Evolutionary conservation across 1,140 invertebrate genomes (phyloP).

Genomic region (Pogonognathellus flavescens): DNA sequence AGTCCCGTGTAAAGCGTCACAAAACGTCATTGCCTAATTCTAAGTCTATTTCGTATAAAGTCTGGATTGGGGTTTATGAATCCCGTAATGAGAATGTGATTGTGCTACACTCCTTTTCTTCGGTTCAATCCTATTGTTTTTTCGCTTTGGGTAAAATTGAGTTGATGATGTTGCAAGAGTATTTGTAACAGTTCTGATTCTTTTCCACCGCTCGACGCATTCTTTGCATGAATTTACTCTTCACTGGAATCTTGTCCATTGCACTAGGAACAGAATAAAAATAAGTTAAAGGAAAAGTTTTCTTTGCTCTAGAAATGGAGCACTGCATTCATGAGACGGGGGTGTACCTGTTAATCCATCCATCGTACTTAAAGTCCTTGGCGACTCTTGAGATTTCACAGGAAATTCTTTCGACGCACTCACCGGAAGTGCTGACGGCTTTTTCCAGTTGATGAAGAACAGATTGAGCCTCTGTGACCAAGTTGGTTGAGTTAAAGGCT

Average conservation of each 20-base stretch:
- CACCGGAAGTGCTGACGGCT: not conserved
- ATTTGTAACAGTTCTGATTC: slow-evolving; percentile 34
- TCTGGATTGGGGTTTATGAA: no score
- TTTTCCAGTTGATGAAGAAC: slow-evolving; percentile 12
- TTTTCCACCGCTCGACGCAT: slow-evolving; percentile 22
- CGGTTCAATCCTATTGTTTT: no score
- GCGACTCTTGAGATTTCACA: slow-evolving; percentile 35
- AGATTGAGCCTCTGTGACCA: not conserved
- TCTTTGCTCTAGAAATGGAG: no score
- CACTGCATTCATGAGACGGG: no score
- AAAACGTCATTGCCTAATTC: no score
- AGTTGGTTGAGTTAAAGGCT: not conserved
- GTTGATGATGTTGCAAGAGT: slow-evolving; percentile 28
- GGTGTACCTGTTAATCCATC: slow-evolving; percentile 23
- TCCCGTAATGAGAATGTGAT: no score
- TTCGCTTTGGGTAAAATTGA: slow-evolving; percentile 15
- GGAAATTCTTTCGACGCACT: slow-evolving; percentile 44
- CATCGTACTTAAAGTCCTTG: slow-evolving; percentile 24
- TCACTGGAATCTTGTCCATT: slow-evolving; percentile 43
- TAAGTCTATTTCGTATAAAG: no score
- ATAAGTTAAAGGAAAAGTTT: no score
- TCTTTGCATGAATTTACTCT: slow-evolving; percentile 31
- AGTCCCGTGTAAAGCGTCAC: no score
- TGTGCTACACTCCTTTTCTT: no score
- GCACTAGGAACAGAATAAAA: slow-evolving; percentile 1